phyloP scores from a whole-genome alignment of 2,113 vertebrate species.

The Andinoacara biseriatus region DNA sequence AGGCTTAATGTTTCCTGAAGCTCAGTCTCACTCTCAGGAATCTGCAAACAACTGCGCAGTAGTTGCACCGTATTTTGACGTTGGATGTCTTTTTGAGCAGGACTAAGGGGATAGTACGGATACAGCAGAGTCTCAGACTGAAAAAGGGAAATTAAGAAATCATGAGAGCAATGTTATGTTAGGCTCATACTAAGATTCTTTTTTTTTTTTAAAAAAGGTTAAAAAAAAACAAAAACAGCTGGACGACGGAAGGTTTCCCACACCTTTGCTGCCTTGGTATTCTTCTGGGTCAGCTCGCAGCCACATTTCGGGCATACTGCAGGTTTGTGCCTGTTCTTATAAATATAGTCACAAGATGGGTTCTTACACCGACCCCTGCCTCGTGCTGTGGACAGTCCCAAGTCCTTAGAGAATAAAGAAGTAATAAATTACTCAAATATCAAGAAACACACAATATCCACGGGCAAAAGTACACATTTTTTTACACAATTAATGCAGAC shows the following conservation, averaged over 20 bases:
- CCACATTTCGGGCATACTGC: constrained; percentile 91
- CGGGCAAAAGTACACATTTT: neutral
- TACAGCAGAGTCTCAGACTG: constrained; percentile 76
- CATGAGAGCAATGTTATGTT: neutral
- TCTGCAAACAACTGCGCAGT: constrained; percentile 88
- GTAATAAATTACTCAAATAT: neutral
- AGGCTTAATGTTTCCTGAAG: constrained; percentile 88
- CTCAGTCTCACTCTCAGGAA: constrained; percentile 91
- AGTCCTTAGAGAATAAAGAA: constrained; percentile 80
- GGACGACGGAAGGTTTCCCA: neutral
- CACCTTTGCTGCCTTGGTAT: constrained; percentile 78
- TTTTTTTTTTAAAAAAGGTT: neutral
- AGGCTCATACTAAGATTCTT: neutral
- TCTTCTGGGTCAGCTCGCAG: constrained; percentile 88
- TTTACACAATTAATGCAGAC: neutral
- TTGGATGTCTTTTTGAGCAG: constrained; percentile 87
- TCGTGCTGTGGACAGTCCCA: constrained; percentile 94
- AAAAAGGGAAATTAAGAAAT: neutral
- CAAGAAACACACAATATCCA: neutral
- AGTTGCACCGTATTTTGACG: constrained; percentile 91
- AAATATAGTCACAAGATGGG: constrained; percentile 90
- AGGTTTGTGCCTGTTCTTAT: constrained; percentile 97
- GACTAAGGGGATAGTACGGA: constrained; percentile 82
- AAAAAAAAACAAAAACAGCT: neutral
- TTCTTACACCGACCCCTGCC: constrained; percentile 97